These are phyloP conservation scores for Aviceda subcristata DNA, from an alignment of 2,113 vertebrate genomes.

Conservation along the genomic window DNA sequence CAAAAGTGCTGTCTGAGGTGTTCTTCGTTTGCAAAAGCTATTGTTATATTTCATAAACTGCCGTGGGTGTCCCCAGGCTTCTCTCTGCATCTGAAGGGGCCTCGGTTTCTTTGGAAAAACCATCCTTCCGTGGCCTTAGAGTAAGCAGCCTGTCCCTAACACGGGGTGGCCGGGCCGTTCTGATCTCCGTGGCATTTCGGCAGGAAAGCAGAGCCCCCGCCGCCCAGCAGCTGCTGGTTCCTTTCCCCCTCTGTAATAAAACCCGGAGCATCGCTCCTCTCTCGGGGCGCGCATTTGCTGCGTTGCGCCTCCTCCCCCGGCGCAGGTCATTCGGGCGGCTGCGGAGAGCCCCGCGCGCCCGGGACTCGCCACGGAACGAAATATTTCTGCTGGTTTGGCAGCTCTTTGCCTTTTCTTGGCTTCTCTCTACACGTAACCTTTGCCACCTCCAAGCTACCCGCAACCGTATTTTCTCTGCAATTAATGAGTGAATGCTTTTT, in stretches of 20 bases:
- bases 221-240: not conserved
- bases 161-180: accelerated
- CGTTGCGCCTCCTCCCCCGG: accelerated
- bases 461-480: not conserved
- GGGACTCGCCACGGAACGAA: not conserved
- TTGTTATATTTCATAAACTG: not conserved
- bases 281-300: accelerated
- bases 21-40: too few species aligned
- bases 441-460: not conserved
- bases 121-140: not conserved
- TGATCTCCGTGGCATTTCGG: accelerated
- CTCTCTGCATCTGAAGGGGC: not conserved
- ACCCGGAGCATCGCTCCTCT: not conserved
- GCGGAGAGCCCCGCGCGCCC: not conserved
- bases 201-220: not conserved
- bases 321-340: not conserved
- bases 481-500: not conserved
- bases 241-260: too few species aligned
- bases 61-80: accelerated
- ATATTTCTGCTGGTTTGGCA: not conserved
- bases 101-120: not conserved
- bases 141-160: accelerated
- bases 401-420: not conserved
- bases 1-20: not conserved
- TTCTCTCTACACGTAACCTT: not conserved